Conservation (phyloP, 2,797 vertebrate genomes). For the Dallia pectoralis region DNA sequence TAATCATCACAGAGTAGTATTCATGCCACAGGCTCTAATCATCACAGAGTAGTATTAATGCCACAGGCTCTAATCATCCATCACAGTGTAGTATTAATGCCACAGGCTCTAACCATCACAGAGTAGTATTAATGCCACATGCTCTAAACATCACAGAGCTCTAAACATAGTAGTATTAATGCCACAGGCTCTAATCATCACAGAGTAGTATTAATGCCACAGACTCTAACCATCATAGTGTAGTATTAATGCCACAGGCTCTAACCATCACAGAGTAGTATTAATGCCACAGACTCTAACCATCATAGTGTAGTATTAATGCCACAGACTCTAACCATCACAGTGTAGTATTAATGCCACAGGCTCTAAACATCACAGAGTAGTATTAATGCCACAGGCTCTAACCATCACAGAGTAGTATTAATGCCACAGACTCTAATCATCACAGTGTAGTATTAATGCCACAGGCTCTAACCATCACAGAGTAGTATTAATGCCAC, state of each 20-base stretch:
- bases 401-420: no score
- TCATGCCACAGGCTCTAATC: neutral
- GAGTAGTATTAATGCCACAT: neutral
- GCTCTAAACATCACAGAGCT: neutral
- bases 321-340: no score
- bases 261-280: neutral
- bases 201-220: no score
- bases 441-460: neutral
- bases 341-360: neutral
- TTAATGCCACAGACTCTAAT: no score
- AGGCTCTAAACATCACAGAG: neutral
- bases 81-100: no score
- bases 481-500: neutral
- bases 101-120: no score
- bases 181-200: neutral
- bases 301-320: no score
- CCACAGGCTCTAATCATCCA: neutral
- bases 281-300: neutral
- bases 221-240: no score
- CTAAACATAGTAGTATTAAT: neutral
- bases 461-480: neutral
- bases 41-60: neutral
- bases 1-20: neutral
- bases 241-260: neutral
- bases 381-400: neutral